Base-by-base conservation (phyloP, 1,140 invertebrate species). In the Megalopta genalis region DNA sequence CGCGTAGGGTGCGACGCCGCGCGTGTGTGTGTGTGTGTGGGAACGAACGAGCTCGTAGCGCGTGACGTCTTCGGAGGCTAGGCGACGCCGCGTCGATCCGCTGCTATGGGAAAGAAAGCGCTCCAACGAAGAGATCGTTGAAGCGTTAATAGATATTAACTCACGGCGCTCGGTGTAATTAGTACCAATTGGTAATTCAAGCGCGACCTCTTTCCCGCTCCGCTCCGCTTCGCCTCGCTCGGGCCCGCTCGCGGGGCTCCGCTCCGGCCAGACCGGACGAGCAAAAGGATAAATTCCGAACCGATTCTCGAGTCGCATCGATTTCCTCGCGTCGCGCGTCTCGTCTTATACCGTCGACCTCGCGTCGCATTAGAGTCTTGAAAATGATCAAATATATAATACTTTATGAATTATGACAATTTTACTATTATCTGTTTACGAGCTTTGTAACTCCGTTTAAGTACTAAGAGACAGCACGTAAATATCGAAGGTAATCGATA, bases 151-250 rank as follows among this genome's bases (percentile, higher is more conserved):
- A 37, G 60, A 64, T 42, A 42, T 49, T 63, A 72, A 77, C 25
- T 77, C 46, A 64, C 60, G 59, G 37, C 60, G 63, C 42, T 32
- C 21, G 76, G 76, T 64, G 76, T 71, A 77, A 77, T 77, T 77
- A 77, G 76, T 77, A 71, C 57, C 68, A 72, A 77, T 77, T 64
- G 76, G 68, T 71, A 49, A 63, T 72, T 72, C 59, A 72, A 77
- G n/a, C 68, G 76, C 76, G 60, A 64, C 75, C 67, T 70, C 67
- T 52, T 63, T 77, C n/a, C 57, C 25, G 7, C 32, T 14, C 25
- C 18, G 25, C 21, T 67, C 23, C 18, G 16, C 16, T 37, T 39
- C 23, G 39, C 39, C 9, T 42, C 25, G 7, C 32, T 14, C 25
- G 23, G n/a, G n/a, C n/a, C n/a, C n/a, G n/a, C n/a, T n/a, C n/a